Conservation (phyloP, 2,888 invertebrate genomes). For the Chloroclystis v-ata region DNA sequence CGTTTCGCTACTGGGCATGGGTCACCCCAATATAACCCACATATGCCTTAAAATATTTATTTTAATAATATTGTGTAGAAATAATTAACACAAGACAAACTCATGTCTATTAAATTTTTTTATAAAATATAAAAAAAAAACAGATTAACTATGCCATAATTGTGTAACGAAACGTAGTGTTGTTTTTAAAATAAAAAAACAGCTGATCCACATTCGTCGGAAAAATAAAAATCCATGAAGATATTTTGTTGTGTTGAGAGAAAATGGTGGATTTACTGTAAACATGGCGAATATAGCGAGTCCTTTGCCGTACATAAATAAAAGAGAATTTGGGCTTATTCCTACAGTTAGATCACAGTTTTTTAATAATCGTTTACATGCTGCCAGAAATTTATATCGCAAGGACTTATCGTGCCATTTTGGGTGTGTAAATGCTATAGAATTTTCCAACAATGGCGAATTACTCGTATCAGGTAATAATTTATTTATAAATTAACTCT, state of each 20-base stretch:
- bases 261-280: conserved; percentile 66
- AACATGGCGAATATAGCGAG: conserved; percentile 75
- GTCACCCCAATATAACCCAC: no score
- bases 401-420: conserved; percentile 93
- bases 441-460: conserved; percentile 93
- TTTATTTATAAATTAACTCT: background rate
- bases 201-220: conserved; percentile 59
- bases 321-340: conserved; percentile 80
- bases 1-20: no score
- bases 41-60: no score
- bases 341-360: conserved; percentile 78
- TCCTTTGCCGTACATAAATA: conserved; percentile 78
- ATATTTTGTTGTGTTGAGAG: conserved; percentile 33
- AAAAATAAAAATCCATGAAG: background rate
- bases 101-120: no score
- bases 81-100: no score
- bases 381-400: conserved; percentile 86
- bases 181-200: conserved; percentile 67
- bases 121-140: no score
- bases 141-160: no score
- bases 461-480: conserved; percentile 89
- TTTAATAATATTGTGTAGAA: no score
- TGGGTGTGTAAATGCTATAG: conserved; percentile 97
- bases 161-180: conserved; percentile 34
- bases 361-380: conserved; percentile 79